Evolutionary conservation across 2,797 vertebrate genomes (phyloP).

Genomic region (Eulemur rubriventer): DNA sequence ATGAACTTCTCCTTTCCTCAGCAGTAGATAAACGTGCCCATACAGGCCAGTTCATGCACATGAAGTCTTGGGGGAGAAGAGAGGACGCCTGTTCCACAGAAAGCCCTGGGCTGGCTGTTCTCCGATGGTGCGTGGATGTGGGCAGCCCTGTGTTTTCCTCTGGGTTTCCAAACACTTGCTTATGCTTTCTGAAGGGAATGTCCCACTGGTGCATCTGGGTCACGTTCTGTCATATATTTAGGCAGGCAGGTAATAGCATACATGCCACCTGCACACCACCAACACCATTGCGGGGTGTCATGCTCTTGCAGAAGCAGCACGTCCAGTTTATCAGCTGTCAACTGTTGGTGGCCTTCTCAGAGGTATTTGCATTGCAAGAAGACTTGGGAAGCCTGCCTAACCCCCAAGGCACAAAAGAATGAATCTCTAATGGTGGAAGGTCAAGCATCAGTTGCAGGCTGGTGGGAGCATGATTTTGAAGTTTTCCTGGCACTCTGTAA

Average conservation of each 20-base stretch:
- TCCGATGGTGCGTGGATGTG: background rate
- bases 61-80: background rate
- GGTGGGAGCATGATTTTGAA: background rate
- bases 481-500: background rate
- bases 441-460: slow-evolving; percentile 42
- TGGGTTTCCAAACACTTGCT: background rate
- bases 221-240: background rate
- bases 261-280: no score
- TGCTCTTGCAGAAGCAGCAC: background rate
- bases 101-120: background rate
- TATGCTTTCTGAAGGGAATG: background rate
- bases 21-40: background rate
- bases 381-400: background rate
- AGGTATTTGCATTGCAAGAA: background rate
- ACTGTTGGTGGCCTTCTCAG: background rate
- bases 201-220: background rate
- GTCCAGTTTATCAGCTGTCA: background rate
- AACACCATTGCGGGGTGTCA: no score
- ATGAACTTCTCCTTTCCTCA: background rate
- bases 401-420: slow-evolving; percentile 56
- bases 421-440: slow-evolving; percentile 71
- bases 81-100: background rate
- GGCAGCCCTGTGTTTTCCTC: background rate
- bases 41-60: background rate
- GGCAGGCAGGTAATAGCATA: background rate